Evolutionary conservation across 1,140 invertebrate genomes (phyloP), one percentile per base, ranked within the genome.

Genomic region (Chymomyza costata): DNA sequence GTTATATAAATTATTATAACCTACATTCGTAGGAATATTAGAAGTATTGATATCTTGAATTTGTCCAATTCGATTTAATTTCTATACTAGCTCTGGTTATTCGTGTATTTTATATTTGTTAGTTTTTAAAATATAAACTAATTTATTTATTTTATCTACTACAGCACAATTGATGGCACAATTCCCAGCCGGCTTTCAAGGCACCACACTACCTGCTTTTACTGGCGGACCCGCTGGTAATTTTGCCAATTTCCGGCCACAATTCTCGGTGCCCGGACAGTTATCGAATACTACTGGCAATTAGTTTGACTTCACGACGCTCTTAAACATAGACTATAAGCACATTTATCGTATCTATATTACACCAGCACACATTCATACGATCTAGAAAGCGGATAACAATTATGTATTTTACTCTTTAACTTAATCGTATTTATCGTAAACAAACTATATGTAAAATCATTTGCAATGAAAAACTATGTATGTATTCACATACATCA

Each of bases 181-280:
- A 86, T 95, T 95, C 85, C 94, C 94, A 1, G 86, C 89, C 58
- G 93, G 93, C 18, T 95, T 94, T 84, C 89, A 89, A 66, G 87
- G 91, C 15, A 89, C 90, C 28, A 89, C 91, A 53, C 86, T 95
- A 60, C 90, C 92, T 15, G 91, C 92, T 6, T 91, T 91, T 85
- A 86, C 88, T 5, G 90, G 91, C 10, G 91, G 91, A 8, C 90
- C 91, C 16, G 92, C 92, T 34, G 92, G 93, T 34, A 95, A 94
- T 85, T 95, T 96, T 86, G 91, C 92, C 59, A 94, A 93, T 85
- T 95, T 95, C 87, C 90, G 94, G 87, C 93, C 94, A 84, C 93
- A 95, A 89, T 96, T 95, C 89, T 95, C 93, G 55, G 93, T 96
- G 69, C 94, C 94, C 55, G 93, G 93, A 10, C 93, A 94, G 55